Conservation (phyloP, 2,113 vertebrate species). For the Ploceus nigricollis region DNA sequence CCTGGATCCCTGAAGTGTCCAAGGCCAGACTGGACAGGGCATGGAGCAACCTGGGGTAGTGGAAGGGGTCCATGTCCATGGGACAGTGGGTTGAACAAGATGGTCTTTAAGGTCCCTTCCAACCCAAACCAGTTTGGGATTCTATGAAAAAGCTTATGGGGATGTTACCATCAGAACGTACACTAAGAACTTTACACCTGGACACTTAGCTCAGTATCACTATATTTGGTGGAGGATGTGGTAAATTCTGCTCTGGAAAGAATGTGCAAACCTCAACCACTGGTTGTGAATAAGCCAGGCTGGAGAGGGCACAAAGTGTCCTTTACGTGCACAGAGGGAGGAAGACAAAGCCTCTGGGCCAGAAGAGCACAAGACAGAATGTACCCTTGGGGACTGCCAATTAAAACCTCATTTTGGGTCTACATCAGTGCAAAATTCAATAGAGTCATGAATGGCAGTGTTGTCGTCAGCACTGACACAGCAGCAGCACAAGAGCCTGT, state of each 20-base stretch:
- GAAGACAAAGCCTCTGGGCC: not conserved
- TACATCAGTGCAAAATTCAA: not conserved
- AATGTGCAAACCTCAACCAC: not conserved
- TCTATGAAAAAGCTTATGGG: not conserved
- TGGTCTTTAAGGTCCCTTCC: not conserved
- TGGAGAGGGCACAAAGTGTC: not conserved
- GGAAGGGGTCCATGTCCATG: not conserved
- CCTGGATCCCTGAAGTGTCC: not conserved
- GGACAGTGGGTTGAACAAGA: fast-evolving
- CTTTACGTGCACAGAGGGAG: not conserved
- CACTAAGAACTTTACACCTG: not conserved
- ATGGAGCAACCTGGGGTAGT: not conserved
- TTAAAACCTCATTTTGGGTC: not conserved
- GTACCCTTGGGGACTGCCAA: not conserved
- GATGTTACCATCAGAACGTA: not conserved
- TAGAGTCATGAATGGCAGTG: not conserved
- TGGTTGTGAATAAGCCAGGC: not conserved
- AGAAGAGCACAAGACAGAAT: not conserved
- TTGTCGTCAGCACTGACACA: not conserved
- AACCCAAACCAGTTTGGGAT: not conserved
- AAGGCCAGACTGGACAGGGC: fast-evolving
- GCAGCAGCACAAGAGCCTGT: not conserved
- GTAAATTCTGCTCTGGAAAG: not conserved
- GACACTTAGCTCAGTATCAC: not conserved
- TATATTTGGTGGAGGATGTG: not conserved